Evolutionary conservation across 2,888 invertebrate genomes (phyloP), one percentile per base, ranked within the genome.

Genomic region (Linyphia triangularis): DNA sequence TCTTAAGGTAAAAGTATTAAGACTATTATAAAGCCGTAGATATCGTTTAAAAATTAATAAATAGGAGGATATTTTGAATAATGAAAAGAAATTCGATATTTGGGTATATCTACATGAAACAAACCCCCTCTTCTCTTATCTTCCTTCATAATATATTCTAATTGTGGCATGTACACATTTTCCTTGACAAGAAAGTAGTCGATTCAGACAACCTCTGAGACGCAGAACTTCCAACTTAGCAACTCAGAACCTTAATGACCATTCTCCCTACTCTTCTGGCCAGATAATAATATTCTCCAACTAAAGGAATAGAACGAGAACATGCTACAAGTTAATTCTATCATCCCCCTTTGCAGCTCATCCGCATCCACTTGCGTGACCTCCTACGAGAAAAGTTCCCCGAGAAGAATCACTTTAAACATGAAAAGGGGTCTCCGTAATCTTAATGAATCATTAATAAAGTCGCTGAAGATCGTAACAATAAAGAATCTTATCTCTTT

Each of bases 361-460:
- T 28, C 6, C 22, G 24, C n/a, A 16, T 43, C 63, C 63, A 28
- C 24, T 63, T 24, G 28, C 16, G 28, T 63, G 16, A 24, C 28
- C 16, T 10, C 13, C 7, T 24, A 63, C n/a, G 9, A 9, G 28
- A 63, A 63, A 28, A 63, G 16, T 63, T 63, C 28, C 67, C 30
- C 28, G 22, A 43, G 24, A 33, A 75, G 59, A 79, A 30, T 79
- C 30, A 40, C 67, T 28, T 28, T 37, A 40, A 7, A 24, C 28
- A 77, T 22, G 63, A 16, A 26, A 26, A 63, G 26, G 37, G 37
- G 43, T 13, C 61, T 75, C 69, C 22, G 51, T 30, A 51, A 65
- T 79, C 43, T 24, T 79, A 67, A 67, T 79, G 78, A 65, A 79
- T 79, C 78, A 67, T 79, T 79, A 79, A 79, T 79, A 51, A 79